These are phyloP conservation scores for Myotis lucifugus DNA, from an alignment of 2,113 vertebrate species.

Conservation along the genomic window DNA sequence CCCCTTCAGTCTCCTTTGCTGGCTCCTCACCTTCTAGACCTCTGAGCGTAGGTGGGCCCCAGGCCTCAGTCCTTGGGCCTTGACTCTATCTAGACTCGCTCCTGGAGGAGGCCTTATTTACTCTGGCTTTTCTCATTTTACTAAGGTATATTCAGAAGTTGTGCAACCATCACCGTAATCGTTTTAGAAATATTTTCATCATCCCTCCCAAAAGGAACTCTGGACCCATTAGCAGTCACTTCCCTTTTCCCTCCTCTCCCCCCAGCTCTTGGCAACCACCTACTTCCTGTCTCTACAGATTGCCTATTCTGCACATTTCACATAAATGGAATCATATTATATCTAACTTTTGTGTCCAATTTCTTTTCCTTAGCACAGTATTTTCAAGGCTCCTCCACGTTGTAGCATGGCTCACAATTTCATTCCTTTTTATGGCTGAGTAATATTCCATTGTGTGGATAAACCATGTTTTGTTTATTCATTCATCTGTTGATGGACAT, in stretches of 20 bases:
- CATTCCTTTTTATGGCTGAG: neutral
- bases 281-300: neutral
- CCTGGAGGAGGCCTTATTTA: neutral
- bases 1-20: neutral
- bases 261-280: neutral
- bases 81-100: neutral
- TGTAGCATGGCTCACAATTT: neutral
- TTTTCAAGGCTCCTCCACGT: rapidly evolving
- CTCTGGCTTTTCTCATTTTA: neutral
- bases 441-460: neutral
- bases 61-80: neutral
- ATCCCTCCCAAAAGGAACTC: neutral
- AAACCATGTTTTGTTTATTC: neutral
- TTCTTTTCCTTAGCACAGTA: neutral
- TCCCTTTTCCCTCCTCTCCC: too few relatives aligned
- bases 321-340: rapidly evolving
- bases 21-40: neutral
- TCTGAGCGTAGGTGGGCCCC: rapidly evolving
- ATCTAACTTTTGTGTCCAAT: neutral
- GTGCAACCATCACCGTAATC: neutral
- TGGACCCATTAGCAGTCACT: neutral
- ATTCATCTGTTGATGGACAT: rapidly evolving
- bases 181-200: neutral
- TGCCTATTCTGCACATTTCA: neutral
- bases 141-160: neutral